These are phyloP conservation scores for Rhombomys opimus DNA, from an alignment of 2,113 vertebrate species.

Conservation along the genomic window DNA sequence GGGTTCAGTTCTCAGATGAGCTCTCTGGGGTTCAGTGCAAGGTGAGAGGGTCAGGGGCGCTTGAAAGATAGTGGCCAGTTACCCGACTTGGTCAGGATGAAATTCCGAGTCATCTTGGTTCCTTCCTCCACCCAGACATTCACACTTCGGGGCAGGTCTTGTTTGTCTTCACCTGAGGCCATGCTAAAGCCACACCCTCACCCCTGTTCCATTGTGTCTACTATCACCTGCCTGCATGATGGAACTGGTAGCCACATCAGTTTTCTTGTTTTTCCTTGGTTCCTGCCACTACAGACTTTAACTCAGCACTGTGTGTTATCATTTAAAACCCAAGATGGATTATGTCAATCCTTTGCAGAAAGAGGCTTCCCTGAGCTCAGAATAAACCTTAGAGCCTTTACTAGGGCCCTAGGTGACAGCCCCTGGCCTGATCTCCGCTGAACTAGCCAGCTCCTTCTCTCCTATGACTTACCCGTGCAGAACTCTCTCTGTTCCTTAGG, in stretches of 20 bases:
- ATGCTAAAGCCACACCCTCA: neutral
- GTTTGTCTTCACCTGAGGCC: neutral
- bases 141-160: neutral
- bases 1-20: neutral
- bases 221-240: neutral
- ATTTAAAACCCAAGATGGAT: neutral
- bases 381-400: neutral
- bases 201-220: rapidly evolving
- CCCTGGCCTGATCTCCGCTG: neutral
- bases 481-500: neutral
- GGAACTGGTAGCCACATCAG: neutral
- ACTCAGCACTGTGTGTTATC: neutral
- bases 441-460: neutral
- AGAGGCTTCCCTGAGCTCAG: neutral
- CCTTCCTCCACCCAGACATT: neutral
- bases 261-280: neutral
- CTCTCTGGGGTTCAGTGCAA: neutral
- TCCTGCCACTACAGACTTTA: rapidly evolving
- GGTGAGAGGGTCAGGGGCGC: neutral
- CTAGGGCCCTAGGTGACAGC: neutral
- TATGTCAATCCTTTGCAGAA: neutral
- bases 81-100: neutral
- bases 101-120: neutral
- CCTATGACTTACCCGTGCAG: rapidly evolving
- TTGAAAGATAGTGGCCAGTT: neutral